Evolutionary conservation across 2,113 vertebrate species (phyloP), one percentile per base, ranked within the genome.

Genomic region (Amphiprion percula): DNA sequence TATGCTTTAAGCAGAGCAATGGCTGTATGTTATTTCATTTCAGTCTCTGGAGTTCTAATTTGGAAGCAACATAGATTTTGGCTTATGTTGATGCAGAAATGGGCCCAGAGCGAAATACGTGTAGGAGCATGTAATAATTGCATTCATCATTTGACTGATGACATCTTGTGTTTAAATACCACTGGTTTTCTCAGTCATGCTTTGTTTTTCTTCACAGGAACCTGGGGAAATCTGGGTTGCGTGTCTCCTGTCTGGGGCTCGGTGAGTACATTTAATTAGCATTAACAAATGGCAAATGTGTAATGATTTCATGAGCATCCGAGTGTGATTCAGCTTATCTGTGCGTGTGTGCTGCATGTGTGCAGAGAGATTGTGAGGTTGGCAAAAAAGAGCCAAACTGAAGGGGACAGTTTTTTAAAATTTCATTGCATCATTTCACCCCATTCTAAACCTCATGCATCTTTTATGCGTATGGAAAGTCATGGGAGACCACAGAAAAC

Each of bases 201-300:
- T 90, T 33, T 91, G 24, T 62, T 84, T 77, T 79, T 49, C 54
- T 62, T 80, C 53, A 65, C 73, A 99, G 98, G 87, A 99, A 99
- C 93, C 96, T 99, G 50, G 98, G 98, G 7, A 99, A 99, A 93
- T 99, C 98, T 0, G 98, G 98, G 85, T 92, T 99, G 87, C 93
- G 97, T 90, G 97, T 99, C 76, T 99, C 97, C 21, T 99, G 98
- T 92, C 94, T 99, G 53, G 97, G 97, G 28, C 93, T 99, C n/a
- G 98, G 97, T 99, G 93, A 98, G 97, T 97, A 89, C 74, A 68
- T 72, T 74, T 87, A 66, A 82, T 87, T 73, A 80, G 56, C 33
- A 60, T 82, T 14, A 56, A 54, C 54, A 70, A 82, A 77, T 21
- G 67, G 61, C 26, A 73, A 75, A 73, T 64, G 44, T 37, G 9